Evolutionary conservation across 2,888 invertebrate species (phyloP), one percentile per base, ranked within the genome.

Genomic region (Epinotia nisella): DNA sequence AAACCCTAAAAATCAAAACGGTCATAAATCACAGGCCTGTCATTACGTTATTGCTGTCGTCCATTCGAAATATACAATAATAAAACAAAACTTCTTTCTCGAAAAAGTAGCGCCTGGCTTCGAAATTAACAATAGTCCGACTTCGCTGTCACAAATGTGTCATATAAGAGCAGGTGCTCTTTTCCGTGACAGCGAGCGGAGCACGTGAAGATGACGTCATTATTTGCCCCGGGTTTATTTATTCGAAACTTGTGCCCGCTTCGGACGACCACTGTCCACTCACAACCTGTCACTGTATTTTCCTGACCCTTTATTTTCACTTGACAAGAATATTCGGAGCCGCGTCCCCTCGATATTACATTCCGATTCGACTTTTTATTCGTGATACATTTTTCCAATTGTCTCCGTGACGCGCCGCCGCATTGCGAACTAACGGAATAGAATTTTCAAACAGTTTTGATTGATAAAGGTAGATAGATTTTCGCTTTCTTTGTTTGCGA

Each of bases 401-500:
- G 91, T 91, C 90, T 89, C 87, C 87, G 83, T 79, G 85, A 88
- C 87, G 86, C 86, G 87, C 86, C 83, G 86, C 84, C 85, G 80
- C 86, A 85, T 85, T 87, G 87, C 85, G 88, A 91, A 92, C 90
- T 91, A 90, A 90, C 90, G 85, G 89, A 90, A 93, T 91, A 90
- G 87, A 93, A 91, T 90, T 93, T 93, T 90, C 90, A 89, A 91
- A 90, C 90, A 90, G 89, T 92, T 93, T 92, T 92, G 92, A 93
- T 92, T 92, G 93, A 92, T 92, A 93, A 91, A 92, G 92, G 92
- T 92, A 92, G 92, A 92, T 91, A 88, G 90, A 88, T 89, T 92
- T 92, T 89, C 90, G 89, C 87, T 91, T 92, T 92, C 90, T 92
- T 92, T 92, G 92, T 92, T 93, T 92, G 88, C 88, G 85, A 90